phyloP scores from a whole-genome alignment of 2,888 invertebrate species.

The Ophonus ardosiacus region DNA sequence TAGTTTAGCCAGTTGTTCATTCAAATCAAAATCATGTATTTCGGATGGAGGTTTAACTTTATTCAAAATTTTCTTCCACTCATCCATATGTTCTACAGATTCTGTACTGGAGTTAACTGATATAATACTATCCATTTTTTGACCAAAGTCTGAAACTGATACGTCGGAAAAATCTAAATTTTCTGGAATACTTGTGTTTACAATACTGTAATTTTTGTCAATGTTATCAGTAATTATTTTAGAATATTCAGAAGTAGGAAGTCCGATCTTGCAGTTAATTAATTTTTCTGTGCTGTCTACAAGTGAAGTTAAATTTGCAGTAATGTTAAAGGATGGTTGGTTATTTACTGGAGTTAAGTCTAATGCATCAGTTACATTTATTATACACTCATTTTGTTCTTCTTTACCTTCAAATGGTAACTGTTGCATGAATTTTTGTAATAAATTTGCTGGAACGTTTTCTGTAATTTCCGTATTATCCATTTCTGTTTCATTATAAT shows the following conservation, averaged over 20 bases:
- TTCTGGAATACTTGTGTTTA: conserved; percentile 4
- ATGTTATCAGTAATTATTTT: conserved; percentile 27
- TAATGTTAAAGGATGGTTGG: conserved; percentile 40
- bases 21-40: neutral
- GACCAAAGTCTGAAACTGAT: neutral
- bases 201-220: conserved; percentile 23
- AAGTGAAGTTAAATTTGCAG: conserved; percentile 3
- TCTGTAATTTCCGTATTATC: conserved; percentile 1
- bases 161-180: neutral
- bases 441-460: neutral
- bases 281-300: conserved; percentile 50
- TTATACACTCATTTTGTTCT: neutral
- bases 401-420: neutral
- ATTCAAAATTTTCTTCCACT: neutral
- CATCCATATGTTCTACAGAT: neutral
- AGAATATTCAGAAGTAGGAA: conserved; percentile 29
- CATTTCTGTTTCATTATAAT: neutral
- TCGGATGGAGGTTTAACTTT: neutral
- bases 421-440: neutral
- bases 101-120: conserved; percentile 13
- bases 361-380: neutral
- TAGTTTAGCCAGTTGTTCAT: conserved; percentile 12
- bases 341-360: conserved; percentile 13
- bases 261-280: conserved; percentile 33
- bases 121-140: conserved; percentile 5